These are phyloP conservation scores for Delphinus delphis DNA, from an alignment of 2,113 vertebrate genomes.

Conservation along the genomic window DNA sequence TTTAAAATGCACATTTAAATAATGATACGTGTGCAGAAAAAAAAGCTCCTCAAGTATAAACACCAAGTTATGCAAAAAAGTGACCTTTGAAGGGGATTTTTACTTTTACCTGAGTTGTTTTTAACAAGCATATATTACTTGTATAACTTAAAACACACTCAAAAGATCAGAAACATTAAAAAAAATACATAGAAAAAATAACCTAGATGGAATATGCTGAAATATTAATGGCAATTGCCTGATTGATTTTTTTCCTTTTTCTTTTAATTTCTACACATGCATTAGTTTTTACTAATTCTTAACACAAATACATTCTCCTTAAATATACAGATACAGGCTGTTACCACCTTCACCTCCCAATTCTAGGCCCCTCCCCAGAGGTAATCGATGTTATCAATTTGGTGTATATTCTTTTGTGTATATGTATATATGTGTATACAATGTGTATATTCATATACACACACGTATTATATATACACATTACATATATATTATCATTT, in stretches of 20 bases:
- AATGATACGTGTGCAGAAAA: background rate
- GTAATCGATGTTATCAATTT: background rate
- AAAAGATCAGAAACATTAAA: conserved; percentile 17
- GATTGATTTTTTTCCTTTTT: background rate
- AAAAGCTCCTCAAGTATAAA: background rate
- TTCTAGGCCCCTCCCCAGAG: background rate
- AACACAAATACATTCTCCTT: background rate
- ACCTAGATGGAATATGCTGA: background rate
- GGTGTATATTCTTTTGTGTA: background rate
- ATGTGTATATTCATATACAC: background rate
- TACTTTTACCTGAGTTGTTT: background rate
- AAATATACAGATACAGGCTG: background rate
- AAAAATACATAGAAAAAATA: background rate
- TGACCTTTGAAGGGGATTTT: background rate
- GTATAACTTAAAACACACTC: background rate
- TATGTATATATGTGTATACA: background rate
- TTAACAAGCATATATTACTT: background rate
- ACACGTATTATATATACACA: background rate
- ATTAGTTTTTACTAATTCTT: background rate
- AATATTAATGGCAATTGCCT: background rate
- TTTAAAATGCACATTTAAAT: background rate
- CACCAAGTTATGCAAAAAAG: background rate
- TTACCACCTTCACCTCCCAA: background rate
- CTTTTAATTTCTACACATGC: background rate
- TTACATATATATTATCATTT: background rate